Base-by-base conservation (phyloP, 2,888 invertebrate species). In the Pinctada fucata region DNA sequence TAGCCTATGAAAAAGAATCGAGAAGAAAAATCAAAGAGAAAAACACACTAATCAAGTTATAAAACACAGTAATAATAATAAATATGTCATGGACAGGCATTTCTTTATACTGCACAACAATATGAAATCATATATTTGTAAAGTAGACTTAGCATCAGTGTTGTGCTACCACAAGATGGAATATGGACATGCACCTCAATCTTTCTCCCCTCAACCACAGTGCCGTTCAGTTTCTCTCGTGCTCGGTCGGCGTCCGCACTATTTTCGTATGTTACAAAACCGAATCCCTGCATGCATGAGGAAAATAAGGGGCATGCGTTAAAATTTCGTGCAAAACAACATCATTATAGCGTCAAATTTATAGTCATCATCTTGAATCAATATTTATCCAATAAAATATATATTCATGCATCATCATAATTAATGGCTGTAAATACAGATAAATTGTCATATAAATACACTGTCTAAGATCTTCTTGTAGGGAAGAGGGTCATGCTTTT, bases 261-360 rank as follows among this genome's bases (percentile, higher is more conserved):
- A 96, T 97, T 98, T 96, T 98, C 98, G 97, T 99, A 99, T 96
- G 99, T 99, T 96, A 99, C 99, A 97, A 99, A 99, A 96, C 99
- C 99, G 96, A 99, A 99, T 96, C 99, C 99, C 99, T 99, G 97
- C 96, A 91, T 97, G 97, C 92, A 92, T 90, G 89, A 96, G 96
- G 96, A 91, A 90, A 90, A 88, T 87, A 97, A 96, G 96, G 96
- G 86, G 86, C 91, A 91, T 91, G 90, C 90, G 88, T 88, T 88
- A 87, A 89, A 87, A 89, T 88, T 31, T 87, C 89, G 89, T 89
- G 89, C 90, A 89, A 88, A 88, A 85, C 88, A 89, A 89, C 88
- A 89, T 83, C 83, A 87, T 82, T 83, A 84, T 83, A 79, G 82
- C 83, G 84, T 81, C 79, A 79, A 75, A 75, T 75, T 74, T 65